A percentile compares a stretch with the other conserved stretches of the same genome.
phyloP scores from a whole-genome alignment of 2,113 vertebrate genomes.

The Callorhinus ursinus region DNA sequence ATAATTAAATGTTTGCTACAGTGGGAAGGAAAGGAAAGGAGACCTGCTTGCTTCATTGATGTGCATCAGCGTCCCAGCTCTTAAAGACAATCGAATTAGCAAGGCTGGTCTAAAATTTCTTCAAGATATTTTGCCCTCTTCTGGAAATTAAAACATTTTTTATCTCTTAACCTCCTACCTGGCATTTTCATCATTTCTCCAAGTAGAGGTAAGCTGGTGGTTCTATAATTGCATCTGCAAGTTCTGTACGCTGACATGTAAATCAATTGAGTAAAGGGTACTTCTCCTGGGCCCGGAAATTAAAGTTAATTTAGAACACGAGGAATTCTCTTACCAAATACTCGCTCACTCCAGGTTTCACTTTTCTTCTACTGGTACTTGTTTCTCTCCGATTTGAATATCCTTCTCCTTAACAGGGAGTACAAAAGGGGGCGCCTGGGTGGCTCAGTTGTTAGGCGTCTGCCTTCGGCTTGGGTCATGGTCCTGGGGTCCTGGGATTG shows the following conservation, averaged over 20 bases:
- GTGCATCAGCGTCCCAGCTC: background rate
- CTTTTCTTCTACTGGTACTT: background rate
- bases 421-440: background rate
- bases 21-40: background rate
- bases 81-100: background rate
- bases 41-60: background rate
- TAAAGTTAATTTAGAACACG: slow-evolving; percentile 29
- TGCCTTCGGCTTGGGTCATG: too few species aligned
- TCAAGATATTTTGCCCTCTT: background rate
- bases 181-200: background rate
- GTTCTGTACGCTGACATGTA: background rate
- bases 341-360: background rate
- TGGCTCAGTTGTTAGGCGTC: too few species aligned
- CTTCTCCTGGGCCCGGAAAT: background rate
- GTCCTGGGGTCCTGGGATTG: too few species aligned
- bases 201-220: background rate
- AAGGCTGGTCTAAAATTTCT: background rate
- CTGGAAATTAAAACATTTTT: background rate
- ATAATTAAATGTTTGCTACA: background rate
- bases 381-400: background rate
- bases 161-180: background rate
- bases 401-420: background rate
- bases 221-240: background rate
- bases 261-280: slow-evolving; percentile 2
- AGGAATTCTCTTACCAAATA: background rate